These are phyloP conservation scores for Galerucella pusilla DNA, from an alignment of 2,888 invertebrate species.

Conservation along the genomic window DNA sequence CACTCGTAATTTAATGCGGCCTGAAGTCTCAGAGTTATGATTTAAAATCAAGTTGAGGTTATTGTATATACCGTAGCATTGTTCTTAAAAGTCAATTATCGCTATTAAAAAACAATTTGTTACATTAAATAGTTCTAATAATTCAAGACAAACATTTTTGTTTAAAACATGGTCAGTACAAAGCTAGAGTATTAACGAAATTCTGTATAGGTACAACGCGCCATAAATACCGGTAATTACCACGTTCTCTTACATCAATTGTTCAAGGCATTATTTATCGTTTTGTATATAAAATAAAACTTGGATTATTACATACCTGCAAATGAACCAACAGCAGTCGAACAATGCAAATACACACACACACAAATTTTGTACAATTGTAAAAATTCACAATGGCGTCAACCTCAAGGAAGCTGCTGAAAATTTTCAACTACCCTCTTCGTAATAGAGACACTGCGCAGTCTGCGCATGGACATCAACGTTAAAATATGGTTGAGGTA, in stretches of 20 bases:
- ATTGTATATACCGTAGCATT: not conserved
- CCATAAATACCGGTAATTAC: not conserved
- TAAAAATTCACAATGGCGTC: constrained; percentile 50
- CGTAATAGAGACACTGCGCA: not conserved
- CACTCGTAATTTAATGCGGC: constrained; percentile 29
- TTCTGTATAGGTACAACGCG: not conserved
- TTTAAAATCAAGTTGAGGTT: not conserved
- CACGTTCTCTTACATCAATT: too few species aligned
- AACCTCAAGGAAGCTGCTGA: constrained; percentile 48
- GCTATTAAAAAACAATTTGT: not conserved
- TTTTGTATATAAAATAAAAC: not conserved
- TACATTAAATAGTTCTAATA: not conserved
- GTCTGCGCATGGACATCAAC: constrained; percentile 10
- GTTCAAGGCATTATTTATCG: too few species aligned
- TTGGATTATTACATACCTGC: constrained; percentile 30
- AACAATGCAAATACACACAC: constrained; percentile 37
- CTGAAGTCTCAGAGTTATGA: constrained; percentile 3
- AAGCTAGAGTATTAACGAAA: not conserved
- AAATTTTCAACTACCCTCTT: constrained; percentile 32
- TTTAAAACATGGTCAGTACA: not conserved
- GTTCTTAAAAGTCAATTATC: not conserved
- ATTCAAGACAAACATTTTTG: not conserved
- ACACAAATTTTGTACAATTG: constrained; percentile 27
- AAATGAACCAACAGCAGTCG: constrained; percentile 17
- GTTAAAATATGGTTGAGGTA: not conserved